Conservation (phyloP, 2,113 vertebrate species). For the Colistium nudipinnis region DNA sequence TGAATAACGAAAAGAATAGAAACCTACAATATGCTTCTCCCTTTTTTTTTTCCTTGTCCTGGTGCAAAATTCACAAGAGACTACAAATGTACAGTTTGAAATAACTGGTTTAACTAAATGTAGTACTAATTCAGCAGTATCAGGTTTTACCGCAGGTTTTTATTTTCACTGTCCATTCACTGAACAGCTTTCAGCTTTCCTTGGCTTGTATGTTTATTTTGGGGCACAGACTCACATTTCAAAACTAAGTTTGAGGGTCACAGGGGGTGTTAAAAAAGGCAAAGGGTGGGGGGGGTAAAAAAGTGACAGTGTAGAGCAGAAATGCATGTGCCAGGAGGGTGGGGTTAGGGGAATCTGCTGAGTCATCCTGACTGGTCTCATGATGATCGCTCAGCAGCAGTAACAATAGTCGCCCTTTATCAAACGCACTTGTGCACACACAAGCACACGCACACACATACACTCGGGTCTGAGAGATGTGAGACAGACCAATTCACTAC, state of each 20-base stretch:
- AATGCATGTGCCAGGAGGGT: slow-evolving; percentile 25
- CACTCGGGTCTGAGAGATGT: slow-evolving; percentile 51
- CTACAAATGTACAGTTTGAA: neutral
- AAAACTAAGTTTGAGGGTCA: neutral
- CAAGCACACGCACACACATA: slow-evolving; percentile 47
- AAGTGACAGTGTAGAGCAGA: slow-evolving; percentile 49
- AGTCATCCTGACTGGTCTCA: slow-evolving; percentile 79
- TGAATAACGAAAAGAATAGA: slow-evolving; percentile 9
- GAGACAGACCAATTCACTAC: slow-evolving; percentile 37
- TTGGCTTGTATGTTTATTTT: neutral
- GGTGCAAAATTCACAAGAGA: slow-evolving; percentile 6
- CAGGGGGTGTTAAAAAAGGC: neutral
- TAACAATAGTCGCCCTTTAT: slow-evolving; percentile 75
- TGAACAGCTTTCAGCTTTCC: neutral
- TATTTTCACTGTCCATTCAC: slow-evolving; percentile 5
- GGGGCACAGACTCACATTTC: slow-evolving; percentile 17
- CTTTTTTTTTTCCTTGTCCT: neutral
- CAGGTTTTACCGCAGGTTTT: slow-evolving; percentile 13
- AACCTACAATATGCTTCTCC: neutral
- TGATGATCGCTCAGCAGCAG: slow-evolving; percentile 73
- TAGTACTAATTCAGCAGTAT: slow-evolving; percentile 42
- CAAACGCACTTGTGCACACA: slow-evolving; percentile 28
- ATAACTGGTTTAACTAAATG: slow-evolving; percentile 24
- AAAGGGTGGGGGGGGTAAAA: neutral
- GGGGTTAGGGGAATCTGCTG: slow-evolving; percentile 69